These are phyloP conservation scores for Drosophila subobscura DNA, from an alignment of 1,140 invertebrate species.

Conservation along the genomic window DNA sequence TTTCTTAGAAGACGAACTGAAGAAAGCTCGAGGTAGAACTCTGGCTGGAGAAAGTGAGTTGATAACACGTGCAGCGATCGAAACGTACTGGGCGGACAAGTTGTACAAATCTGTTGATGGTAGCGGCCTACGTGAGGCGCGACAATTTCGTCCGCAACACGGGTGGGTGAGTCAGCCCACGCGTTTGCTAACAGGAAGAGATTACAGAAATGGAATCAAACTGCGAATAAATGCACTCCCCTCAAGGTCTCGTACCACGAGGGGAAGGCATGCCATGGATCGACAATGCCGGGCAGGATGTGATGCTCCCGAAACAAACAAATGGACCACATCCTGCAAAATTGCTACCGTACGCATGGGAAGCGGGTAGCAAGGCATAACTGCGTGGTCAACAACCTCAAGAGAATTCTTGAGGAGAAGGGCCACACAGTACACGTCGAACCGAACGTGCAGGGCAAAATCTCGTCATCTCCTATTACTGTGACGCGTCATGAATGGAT, in stretches of 20 bases:
- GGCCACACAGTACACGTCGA: slow-evolving; percentile 2
- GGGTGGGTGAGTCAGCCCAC: slow-evolving; percentile 24
- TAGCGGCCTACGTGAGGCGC: slow-evolving; percentile 28
- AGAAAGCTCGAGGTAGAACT: background rate
- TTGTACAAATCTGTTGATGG: slow-evolving; percentile 28
- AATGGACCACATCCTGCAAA: slow-evolving; percentile 25
- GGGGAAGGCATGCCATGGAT: slow-evolving; percentile 19
- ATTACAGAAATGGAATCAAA: slow-evolving; percentile 60
- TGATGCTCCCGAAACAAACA: slow-evolving; percentile 31
- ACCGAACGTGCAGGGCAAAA: slow-evolving; percentile 1
- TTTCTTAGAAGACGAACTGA: too few species aligned
- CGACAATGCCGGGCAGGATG: slow-evolving; percentile 19
- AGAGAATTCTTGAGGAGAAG: background rate
- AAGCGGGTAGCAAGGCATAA: background rate
- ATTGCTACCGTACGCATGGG: slow-evolving; percentile 14
- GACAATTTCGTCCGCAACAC: slow-evolving; percentile 14
- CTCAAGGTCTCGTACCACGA: slow-evolving; percentile 20
- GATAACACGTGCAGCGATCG: slow-evolving; percentile 10
- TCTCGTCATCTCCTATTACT: too few species aligned
- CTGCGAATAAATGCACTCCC: slow-evolving; percentile 42
- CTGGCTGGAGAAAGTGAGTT: slow-evolving; percentile 7
- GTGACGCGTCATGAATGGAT: too few species aligned
- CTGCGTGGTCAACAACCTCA: slow-evolving; percentile 5
- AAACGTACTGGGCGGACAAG: background rate
- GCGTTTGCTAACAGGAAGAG: slow-evolving; percentile 85